These are phyloP conservation scores for Drosophila phalerata DNA, from an alignment of 2,888 invertebrate species.

Conservation along the genomic window DNA sequence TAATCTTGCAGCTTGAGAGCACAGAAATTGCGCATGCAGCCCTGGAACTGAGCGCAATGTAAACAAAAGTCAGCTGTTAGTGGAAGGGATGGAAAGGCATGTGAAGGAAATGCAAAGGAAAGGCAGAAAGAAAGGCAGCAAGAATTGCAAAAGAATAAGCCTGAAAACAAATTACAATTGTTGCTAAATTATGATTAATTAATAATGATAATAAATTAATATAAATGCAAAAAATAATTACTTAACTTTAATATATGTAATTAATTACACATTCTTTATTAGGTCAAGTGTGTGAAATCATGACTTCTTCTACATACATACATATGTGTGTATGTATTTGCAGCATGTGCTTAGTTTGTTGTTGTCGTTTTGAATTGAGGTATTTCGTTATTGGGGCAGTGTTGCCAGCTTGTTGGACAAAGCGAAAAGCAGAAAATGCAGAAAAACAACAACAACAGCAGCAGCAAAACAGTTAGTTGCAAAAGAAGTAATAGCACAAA, in stretches of 20 bases:
- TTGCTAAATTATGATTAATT: not conserved
- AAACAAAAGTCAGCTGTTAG: slow-evolving; percentile 52
- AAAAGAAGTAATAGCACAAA: slow-evolving; percentile 71
- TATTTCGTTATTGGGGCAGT: slow-evolving; percentile 57
- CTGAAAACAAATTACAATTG: not conserved
- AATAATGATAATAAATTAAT: not conserved
- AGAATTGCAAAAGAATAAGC: not conserved
- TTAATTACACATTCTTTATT: slow-evolving; percentile 17
- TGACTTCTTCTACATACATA: not conserved
- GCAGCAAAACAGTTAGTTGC: slow-evolving; percentile 65
- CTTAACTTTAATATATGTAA: not conserved
- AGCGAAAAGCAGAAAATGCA: slow-evolving; percentile 16
- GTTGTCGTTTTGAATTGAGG: slow-evolving; percentile 37
- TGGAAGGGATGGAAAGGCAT: slow-evolving; percentile 7
- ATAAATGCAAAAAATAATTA: not conserved
- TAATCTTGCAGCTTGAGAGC: not conserved
- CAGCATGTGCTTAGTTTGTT: slow-evolving; percentile 26
- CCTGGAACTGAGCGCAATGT: slow-evolving; percentile 30
- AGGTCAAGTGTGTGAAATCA: slow-evolving; percentile 23
- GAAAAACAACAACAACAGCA: slow-evolving; percentile 12
- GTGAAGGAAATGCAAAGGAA: slow-evolving; percentile 1
- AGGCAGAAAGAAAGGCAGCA: not conserved
- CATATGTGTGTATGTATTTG: too few species aligned
- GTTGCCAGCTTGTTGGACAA: slow-evolving; percentile 58
- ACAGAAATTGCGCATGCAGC: slow-evolving; percentile 24